Evolutionary conservation across 2,113 vertebrate genomes (phyloP).

Genomic region (Platysternon megacephalum): DNA sequence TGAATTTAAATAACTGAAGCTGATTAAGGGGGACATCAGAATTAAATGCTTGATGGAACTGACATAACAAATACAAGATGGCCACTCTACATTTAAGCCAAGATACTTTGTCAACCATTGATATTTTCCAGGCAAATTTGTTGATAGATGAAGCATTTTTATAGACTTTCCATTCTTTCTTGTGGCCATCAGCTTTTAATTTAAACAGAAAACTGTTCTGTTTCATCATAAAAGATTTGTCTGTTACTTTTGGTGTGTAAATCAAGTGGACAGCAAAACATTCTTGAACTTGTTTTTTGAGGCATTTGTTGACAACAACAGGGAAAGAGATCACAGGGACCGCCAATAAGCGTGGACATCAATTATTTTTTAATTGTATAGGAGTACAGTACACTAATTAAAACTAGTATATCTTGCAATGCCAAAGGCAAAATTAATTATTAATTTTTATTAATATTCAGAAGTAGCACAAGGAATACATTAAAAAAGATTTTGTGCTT

Average conservation of each 20-base stretch:
- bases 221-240: slow-evolving; percentile 87
- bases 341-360: slow-evolving; percentile 95
- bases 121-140: slow-evolving; percentile 75
- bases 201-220: slow-evolving; percentile 84
- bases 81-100: slow-evolving; percentile 46
- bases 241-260: slow-evolving; percentile 80
- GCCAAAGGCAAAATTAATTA: slow-evolving; percentile 99
- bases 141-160: slow-evolving; percentile 79
- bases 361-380: slow-evolving; percentile 99
- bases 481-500: slow-evolving; percentile 97
- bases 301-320: slow-evolving; percentile 93
- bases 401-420: slow-evolving; percentile 99
- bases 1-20: slow-evolving; percentile 76
- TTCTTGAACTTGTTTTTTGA: slow-evolving; percentile 85
- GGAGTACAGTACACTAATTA: slow-evolving; percentile 99
- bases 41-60: slow-evolving; percentile 67
- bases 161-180: slow-evolving; percentile 79
- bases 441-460: slow-evolving; percentile 99
- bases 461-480: slow-evolving; percentile 99
- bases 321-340: slow-evolving; percentile 92
- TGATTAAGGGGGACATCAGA: slow-evolving; percentile 71
- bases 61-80: slow-evolving; percentile 77
- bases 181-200: slow-evolving; percentile 80
- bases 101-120: slow-evolving; percentile 64
- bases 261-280: slow-evolving; percentile 84